Conservation (phyloP, 2,113 vertebrate genomes). For the Calidris pygmaea region DNA sequence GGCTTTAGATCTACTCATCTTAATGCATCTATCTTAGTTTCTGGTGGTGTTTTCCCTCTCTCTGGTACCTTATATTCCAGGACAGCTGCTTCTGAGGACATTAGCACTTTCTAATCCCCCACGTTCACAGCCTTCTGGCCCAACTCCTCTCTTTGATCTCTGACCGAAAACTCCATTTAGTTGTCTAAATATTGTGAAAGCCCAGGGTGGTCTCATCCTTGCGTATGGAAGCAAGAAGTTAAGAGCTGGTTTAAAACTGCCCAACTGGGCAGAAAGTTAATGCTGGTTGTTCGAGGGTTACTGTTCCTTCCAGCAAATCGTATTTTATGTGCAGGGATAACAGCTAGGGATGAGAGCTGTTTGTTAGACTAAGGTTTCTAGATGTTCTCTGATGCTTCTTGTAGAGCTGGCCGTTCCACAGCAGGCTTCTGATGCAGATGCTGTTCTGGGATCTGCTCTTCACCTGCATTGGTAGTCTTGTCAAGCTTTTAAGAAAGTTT, state of each 20-base stretch:
- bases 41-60: background rate
- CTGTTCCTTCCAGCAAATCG: background rate
- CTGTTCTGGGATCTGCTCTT: background rate
- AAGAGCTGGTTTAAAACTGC: background rate
- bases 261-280: background rate
- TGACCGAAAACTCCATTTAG: background rate
- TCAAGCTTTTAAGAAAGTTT: background rate
- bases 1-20: slow-evolving; percentile 3
- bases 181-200: background rate
- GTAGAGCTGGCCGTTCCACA: background rate
- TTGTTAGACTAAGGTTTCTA: background rate
- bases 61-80: background rate
- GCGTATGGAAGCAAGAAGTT: background rate
- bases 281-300: background rate
- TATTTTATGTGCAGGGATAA: background rate
- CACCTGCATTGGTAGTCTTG: background rate
- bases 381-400: background rate
- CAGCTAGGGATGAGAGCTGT: background rate
- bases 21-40: background rate
- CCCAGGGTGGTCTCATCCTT: background rate
- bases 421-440: background rate
- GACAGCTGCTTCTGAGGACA: background rate
- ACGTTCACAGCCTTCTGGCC: background rate
- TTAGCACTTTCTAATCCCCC: background rate
- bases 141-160: background rate